Conservation (phyloP, 2,797 vertebrate species). For the Australoheros facetus region DNA sequence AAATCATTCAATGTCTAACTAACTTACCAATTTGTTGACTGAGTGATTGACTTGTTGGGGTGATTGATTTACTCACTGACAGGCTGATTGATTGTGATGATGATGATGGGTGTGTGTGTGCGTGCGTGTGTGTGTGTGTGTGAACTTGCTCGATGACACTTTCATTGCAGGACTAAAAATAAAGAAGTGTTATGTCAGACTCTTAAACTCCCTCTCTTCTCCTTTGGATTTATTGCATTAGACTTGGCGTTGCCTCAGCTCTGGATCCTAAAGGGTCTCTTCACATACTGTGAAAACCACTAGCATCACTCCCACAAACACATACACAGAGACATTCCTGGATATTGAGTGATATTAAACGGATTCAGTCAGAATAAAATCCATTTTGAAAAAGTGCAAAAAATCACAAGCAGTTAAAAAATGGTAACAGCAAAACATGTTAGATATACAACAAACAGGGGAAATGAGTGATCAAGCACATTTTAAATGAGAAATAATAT, state of each 20-base stretch:
- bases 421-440: background rate
- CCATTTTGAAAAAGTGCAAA: background rate
- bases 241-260: background rate
- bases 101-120: background rate
- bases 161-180: constrained; percentile 4
- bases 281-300: background rate
- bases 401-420: no score
- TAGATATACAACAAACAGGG: background rate
- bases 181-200: constrained; percentile 11
- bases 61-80: constrained; percentile 39
- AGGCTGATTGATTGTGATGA: background rate
- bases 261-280: constrained; percentile 15
- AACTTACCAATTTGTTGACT: constrained; percentile 13
- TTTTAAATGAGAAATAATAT: background rate
- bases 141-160: constrained; percentile 31
- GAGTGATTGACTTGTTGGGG: constrained; percentile 35
- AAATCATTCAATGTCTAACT: constrained; percentile 10
- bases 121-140: background rate
- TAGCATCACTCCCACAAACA: background rate
- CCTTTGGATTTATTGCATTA: constrained; percentile 23
- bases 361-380: background rate
- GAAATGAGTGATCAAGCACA: constrained; percentile 3
- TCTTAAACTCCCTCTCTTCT: constrained; percentile 26
- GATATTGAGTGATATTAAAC: background rate
- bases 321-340: background rate